Percentiles rank a stretch among this genome's conserved stretches.
Conservation (phyloP, 2,113 vertebrate species). For the Rhynchomys soricoides region DNA sequence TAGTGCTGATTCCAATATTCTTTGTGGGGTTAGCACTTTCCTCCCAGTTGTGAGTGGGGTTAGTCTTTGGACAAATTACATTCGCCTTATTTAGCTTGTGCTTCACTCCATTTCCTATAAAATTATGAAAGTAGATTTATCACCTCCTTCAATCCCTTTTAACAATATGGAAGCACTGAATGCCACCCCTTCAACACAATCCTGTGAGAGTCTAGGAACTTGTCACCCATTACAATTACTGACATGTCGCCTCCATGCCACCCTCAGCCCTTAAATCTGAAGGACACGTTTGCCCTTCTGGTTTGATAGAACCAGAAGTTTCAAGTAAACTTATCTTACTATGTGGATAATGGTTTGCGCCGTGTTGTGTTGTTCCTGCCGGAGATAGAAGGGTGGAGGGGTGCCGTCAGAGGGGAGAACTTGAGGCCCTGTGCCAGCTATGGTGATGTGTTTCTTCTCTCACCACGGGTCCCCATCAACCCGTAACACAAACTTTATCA, state of each 20-base stretch:
- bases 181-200: background rate
- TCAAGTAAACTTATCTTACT: background rate
- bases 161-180: background rate
- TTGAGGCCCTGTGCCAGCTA: background rate
- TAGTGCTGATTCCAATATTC: background rate
- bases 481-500: background rate
- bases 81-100: background rate
- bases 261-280: background rate
- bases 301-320: background rate
- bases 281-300: background rate
- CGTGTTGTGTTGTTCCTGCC: background rate
- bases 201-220: background rate
- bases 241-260: background rate
- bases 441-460: background rate
- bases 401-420: background rate
- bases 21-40: background rate
- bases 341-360: background rate
- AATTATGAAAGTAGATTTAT: background rate
- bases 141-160: background rate
- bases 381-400: background rate
- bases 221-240: background rate
- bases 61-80: conserved; percentile 11
- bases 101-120: conserved; percentile 29
- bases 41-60: background rate
- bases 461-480: background rate